Percentiles rank a stretch among this genome's conserved stretches.
Evolutionary conservation across 2,888 invertebrate species (phyloP).

Genomic region (Oscheius sp.): DNA sequence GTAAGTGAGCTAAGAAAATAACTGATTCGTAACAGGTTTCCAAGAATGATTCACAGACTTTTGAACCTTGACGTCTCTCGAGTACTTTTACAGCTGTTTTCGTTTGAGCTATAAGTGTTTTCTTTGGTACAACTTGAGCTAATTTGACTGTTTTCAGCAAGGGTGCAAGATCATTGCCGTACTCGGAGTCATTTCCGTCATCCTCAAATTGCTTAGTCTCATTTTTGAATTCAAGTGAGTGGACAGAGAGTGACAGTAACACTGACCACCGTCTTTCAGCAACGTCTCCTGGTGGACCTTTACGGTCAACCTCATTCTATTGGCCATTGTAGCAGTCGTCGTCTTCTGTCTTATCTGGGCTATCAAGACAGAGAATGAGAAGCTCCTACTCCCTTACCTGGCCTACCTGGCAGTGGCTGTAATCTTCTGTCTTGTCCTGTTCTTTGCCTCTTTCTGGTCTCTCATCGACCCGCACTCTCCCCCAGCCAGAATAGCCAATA

Average conservation of each 20-base stretch:
- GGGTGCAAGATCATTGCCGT: conserved; percentile 22
- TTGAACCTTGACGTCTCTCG: background rate
- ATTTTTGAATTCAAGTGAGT: conserved; percentile 25
- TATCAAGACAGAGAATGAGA: conserved; percentile 57
- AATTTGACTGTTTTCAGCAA: conserved; percentile 1
- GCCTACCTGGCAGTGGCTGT: conserved; percentile 46
- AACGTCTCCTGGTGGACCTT: conserved; percentile 49
- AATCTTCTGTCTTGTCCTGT: conserved; percentile 44
- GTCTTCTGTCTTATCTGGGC: conserved; percentile 45
- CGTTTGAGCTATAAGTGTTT: background rate
- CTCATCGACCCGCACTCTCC: conserved; percentile 53
- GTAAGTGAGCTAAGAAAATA: background rate
- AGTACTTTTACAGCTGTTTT: background rate
- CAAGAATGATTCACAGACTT: background rate
- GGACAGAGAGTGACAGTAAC: background rate
- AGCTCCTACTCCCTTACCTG: conserved; percentile 50
- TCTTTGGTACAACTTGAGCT: background rate
- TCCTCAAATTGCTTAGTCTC: background rate
- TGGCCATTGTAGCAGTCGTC: conserved; percentile 39
- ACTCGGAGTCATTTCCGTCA: background rate
- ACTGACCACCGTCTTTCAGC: conserved; percentile 33
- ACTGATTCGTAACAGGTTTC: background rate
- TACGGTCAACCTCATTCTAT: conserved; percentile 43
- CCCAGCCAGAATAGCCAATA: conserved; percentile 48
- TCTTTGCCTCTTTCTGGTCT: conserved; percentile 51